Percentiles rank a stretch among this genome's conserved stretches.
phyloP scores from a whole-genome alignment of 2,888 invertebrate species.

The Thymelicus acteon region DNA sequence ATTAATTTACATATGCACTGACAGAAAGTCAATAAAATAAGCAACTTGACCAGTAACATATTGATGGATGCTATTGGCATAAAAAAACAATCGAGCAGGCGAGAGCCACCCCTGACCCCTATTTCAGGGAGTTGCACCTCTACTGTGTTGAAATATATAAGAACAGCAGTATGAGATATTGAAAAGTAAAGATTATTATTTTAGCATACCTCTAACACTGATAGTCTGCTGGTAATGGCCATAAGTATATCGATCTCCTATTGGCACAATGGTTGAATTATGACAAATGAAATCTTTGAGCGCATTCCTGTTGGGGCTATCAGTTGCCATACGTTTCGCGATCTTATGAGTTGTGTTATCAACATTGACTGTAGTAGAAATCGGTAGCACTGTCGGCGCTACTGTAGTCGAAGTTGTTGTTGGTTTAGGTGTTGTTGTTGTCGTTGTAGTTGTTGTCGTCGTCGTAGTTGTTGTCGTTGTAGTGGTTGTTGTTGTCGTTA shows the following conservation, averaged over 20 bases:
- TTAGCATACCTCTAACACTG: slow-evolving; percentile 86
- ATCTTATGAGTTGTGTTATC: slow-evolving; percentile 52
- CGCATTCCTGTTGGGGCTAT: slow-evolving; percentile 52
- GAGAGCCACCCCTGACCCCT: too few species aligned
- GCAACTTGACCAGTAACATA: too few species aligned
- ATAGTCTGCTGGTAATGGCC: slow-evolving; percentile 89
- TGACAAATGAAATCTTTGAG: slow-evolving; percentile 62
- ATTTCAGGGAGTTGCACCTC: too few species aligned
- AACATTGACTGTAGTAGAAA: slow-evolving; percentile 37
- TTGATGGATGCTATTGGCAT: too few species aligned
- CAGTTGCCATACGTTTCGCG: slow-evolving; percentile 53
- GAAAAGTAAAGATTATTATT: not conserved
- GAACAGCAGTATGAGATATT: too few species aligned
- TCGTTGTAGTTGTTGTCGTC: slow-evolving; percentile 69
- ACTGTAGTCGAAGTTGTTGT: slow-evolving; percentile 44
- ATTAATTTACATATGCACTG: too few species aligned
- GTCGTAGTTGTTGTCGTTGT: slow-evolving; percentile 75
- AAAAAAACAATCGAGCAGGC: too few species aligned
- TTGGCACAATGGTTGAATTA: slow-evolving; percentile 85
- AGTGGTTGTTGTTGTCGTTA: slow-evolving; percentile 79
- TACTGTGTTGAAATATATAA: too few species aligned
- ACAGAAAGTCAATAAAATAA: too few species aligned
- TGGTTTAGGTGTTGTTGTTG: slow-evolving; percentile 54
- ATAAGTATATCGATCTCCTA: slow-evolving; percentile 87
- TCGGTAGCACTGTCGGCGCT: slow-evolving; percentile 28